phyloP scores from a whole-genome alignment of 1,140 invertebrate species.

The Chironomus tepperi region DNA sequence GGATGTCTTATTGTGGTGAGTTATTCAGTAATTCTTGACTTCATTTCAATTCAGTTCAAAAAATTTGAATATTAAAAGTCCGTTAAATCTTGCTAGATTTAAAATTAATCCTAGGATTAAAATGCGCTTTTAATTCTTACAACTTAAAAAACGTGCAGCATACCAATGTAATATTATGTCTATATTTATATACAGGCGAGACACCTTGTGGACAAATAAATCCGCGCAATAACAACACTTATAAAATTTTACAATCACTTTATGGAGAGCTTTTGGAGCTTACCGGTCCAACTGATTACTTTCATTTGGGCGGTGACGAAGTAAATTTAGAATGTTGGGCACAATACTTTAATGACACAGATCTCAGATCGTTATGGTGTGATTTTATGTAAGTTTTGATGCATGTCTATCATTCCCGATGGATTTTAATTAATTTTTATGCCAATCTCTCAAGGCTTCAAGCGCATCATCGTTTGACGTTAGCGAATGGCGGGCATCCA shows the following conservation, averaged over 20 bases:
- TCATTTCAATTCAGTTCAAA: no score
- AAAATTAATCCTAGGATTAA: no score
- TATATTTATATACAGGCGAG: neutral
- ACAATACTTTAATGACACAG: slow-evolving; percentile 62
- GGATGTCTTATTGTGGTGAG: slow-evolving; percentile 60
- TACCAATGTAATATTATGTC: neutral
- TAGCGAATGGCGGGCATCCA: slow-evolving; percentile 53
- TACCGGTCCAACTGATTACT: slow-evolving; percentile 55
- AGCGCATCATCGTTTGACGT: slow-evolving; percentile 41
- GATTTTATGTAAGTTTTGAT: slow-evolving; percentile 50
- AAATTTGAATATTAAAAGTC: no score
- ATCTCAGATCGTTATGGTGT: slow-evolving; percentile 65
- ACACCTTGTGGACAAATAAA: slow-evolving; percentile 78
- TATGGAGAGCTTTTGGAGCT: slow-evolving; percentile 58
- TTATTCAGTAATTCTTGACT: no score
- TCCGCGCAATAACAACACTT: slow-evolving; percentile 65
- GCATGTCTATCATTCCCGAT: neutral
- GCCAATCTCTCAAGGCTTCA: neutral
- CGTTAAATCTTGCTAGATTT: no score
- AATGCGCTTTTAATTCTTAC: no score
- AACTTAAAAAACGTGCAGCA: no score
- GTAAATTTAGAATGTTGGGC: slow-evolving; percentile 68
- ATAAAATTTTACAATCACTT: slow-evolving; percentile 55
- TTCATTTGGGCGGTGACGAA: slow-evolving; percentile 79
- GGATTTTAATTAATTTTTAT: slow-evolving; percentile 17